A percentile compares a stretch with the other conserved stretches of the same genome.
Conservation (phyloP, 2,113 vertebrate genomes). For the Hyperopisus bebe region DNA sequence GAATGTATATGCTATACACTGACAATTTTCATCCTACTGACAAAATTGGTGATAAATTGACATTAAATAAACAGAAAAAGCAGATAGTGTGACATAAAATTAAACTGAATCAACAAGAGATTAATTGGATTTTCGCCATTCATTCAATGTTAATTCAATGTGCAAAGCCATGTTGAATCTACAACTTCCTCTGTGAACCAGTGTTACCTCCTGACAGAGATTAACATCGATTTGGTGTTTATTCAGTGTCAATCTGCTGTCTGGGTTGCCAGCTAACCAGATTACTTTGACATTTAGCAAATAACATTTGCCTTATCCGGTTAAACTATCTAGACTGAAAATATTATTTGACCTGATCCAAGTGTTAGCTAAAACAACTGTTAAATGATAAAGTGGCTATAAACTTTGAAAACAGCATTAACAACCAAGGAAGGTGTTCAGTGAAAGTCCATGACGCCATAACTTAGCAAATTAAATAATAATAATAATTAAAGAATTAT, state of each 20-base stretch:
- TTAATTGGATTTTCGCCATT: constrained; percentile 7
- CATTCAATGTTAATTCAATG: constrained; percentile 8
- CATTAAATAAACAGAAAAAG: neutral
- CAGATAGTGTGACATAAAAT: neutral
- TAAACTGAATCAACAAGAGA: neutral
- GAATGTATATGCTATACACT: neutral
- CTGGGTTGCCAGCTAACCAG: neutral
- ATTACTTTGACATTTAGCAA: constrained; percentile 1
- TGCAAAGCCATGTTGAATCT: neutral
- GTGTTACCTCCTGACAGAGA: neutral
- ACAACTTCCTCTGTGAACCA: neutral
- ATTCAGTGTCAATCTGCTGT: constrained; percentile 8
- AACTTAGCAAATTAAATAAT: neutral
- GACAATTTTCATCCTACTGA: neutral
- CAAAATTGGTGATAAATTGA: neutral
- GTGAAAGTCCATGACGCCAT: neutral
- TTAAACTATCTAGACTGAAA: neutral
- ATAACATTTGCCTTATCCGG: neutral
- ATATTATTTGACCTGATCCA: neutral
- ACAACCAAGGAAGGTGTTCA: neutral
- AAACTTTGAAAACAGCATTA: neutral
- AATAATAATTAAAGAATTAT: neutral
- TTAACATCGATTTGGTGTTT: neutral
- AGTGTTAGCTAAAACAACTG: neutral
- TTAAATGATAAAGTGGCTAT: neutral